phyloP scores from a whole-genome alignment of 2,797 vertebrate genomes.

The Hirundo rustica region DNA sequence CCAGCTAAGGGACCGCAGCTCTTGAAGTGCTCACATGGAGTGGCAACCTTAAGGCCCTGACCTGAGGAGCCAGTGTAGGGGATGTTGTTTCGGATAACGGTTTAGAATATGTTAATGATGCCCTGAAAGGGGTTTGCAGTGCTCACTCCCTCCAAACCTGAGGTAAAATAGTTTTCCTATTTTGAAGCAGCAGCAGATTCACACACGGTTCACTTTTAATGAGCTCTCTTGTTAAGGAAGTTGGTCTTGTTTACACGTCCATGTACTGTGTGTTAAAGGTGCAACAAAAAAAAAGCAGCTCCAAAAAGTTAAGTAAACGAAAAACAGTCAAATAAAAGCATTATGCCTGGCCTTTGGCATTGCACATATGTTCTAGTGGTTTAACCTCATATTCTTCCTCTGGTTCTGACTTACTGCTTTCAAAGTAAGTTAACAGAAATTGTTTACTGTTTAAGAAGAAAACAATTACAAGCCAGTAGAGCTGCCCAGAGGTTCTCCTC shows the following conservation, averaged over 20 bases:
- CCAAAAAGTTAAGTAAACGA: background rate
- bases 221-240: background rate
- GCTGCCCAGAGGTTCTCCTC: background rate
- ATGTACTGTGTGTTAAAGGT: background rate
- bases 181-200: background rate
- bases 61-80: background rate
- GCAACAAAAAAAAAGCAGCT: background rate
- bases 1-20: conserved; percentile 20
- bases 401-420: background rate
- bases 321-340: background rate
- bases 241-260: background rate
- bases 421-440: background rate
- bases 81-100: conserved; percentile 12
- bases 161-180: background rate
- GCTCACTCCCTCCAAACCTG: background rate
- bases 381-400: background rate
- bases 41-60: background rate
- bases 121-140: background rate
- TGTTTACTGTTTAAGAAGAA: background rate
- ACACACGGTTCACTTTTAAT: background rate
- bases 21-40: conserved; percentile 19
- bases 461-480: background rate
- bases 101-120: conserved; percentile 37
- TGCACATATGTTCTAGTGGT: background rate
- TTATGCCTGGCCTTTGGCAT: background rate